phyloP scores from a whole-genome alignment of 2,113 vertebrate species.

The Nematolebias whitei region DNA sequence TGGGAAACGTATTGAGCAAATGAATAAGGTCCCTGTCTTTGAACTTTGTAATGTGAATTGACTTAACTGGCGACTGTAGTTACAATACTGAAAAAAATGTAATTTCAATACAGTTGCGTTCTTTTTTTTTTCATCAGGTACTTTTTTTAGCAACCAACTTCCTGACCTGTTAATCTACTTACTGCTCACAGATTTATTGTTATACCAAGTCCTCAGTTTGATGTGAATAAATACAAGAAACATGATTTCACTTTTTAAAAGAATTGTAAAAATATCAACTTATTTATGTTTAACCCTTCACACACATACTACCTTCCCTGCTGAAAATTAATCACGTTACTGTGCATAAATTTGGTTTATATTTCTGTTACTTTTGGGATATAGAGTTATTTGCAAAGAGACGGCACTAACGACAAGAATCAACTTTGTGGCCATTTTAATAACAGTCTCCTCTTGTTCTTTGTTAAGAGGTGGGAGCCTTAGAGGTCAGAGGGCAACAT shows the following conservation, averaged over 20 bases:
- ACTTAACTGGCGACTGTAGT: not conserved
- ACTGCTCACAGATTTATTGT: not conserved
- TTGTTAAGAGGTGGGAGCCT: conserved; percentile 64
- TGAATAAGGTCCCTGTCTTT: not conserved
- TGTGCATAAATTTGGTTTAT: no score
- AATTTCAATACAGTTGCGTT: not conserved
- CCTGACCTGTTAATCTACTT: conserved; percentile 26
- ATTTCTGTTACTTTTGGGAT: not conserved
- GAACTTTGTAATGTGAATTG: not conserved
- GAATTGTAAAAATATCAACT: no score
- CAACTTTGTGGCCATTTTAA: not conserved
- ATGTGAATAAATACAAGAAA: no score
- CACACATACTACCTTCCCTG: no score
- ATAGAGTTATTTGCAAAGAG: not conserved
- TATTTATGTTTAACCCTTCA: not conserved
- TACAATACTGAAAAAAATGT: not conserved
- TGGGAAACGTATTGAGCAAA: not conserved
- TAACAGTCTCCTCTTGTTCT: conserved; percentile 1
- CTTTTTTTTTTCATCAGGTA: not conserved
- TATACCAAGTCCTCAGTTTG: not conserved
- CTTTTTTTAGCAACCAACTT: not conserved
- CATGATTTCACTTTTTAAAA: no score
- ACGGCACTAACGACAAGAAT: not conserved
- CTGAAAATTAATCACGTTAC: no score
- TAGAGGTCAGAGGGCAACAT: conserved; percentile 83